Evolutionary conservation across 1,140 invertebrate genomes (phyloP).

Genomic region (Ceratina japonica): DNA sequence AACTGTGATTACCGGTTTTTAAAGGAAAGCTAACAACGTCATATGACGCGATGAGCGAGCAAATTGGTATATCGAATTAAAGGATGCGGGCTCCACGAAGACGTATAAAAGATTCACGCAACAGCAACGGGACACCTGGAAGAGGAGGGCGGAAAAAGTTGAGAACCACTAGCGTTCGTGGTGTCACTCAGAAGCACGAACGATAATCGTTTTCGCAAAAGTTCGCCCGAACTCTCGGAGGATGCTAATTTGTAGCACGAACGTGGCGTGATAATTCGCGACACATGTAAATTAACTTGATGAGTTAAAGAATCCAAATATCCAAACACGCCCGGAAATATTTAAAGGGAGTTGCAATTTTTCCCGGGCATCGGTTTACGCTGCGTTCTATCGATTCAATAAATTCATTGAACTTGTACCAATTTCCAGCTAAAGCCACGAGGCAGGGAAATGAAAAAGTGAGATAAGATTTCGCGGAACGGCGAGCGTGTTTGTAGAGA

Average conservation of each 20-base stretch:
- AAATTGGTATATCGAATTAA: conserved; percentile 13
- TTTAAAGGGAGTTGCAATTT: too few relatives aligned
- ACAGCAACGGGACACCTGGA: not conserved
- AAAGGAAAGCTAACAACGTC: not conserved
- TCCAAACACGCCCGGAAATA: too few relatives aligned
- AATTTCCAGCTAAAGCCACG: too few relatives aligned
- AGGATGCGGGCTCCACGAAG: conserved; percentile 17
- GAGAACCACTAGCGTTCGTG: conserved; percentile 29
- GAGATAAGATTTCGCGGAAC: too few relatives aligned
- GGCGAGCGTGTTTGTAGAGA: not conserved
- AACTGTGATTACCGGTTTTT: too few relatives aligned
- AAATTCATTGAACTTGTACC: too few relatives aligned
- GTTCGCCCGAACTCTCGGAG: not conserved
- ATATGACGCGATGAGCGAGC: too few relatives aligned
- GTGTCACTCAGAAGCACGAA: conserved; percentile 14
- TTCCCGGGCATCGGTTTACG: too few relatives aligned
- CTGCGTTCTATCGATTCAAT: too few relatives aligned
- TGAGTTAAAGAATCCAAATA: too few relatives aligned
- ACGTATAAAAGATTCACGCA: not conserved
- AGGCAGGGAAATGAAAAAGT: too few relatives aligned
- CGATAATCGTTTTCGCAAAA: conserved; percentile 20
- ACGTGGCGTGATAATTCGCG: not conserved
- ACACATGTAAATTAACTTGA: not conserved
- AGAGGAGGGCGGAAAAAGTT: conserved; percentile 20
- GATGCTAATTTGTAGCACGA: conserved; percentile 9